Percentiles rank a stretch among this genome's conserved stretches.
Evolutionary conservation across 2,113 vertebrate genomes (phyloP).

Genomic region (Lepisosteus osseus): DNA sequence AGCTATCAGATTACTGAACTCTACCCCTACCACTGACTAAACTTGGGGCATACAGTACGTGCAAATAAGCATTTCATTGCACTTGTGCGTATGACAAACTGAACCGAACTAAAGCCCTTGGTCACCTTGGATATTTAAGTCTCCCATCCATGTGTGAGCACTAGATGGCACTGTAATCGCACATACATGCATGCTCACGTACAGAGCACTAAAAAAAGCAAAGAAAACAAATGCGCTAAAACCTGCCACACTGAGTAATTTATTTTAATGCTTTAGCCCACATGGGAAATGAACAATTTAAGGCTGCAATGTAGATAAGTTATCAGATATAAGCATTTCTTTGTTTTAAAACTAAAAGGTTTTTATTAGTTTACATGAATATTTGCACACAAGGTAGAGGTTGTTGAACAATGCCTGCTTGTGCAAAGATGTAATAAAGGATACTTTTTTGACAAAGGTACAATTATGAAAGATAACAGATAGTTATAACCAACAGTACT

Average conservation of each 20-base stretch:
- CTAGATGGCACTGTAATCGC: not conserved
- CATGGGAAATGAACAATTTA: not conserved
- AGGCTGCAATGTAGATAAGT: not conserved
- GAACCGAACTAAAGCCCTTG: no score
- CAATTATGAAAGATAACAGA: not conserved
- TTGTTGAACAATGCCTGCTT: not conserved
- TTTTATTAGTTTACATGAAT: not conserved
- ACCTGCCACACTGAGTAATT: not conserved
- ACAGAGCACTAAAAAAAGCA: not conserved
- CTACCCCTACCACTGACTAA: no score
- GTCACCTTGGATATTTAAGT: no score
- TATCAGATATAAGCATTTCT: not conserved
- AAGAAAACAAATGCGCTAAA: not conserved
- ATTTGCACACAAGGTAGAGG: not conserved
- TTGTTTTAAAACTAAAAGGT: not conserved
- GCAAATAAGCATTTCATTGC: no score
- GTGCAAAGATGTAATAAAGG: not conserved
- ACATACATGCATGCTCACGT: not conserved
- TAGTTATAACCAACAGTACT: not conserved
- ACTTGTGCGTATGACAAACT: no score
- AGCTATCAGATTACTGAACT: no score
- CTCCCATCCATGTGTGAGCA: not conserved
- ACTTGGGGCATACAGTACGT: no score
- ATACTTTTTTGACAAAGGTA: not conserved
- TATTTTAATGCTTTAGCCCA: not conserved